Evolutionary conservation across 2,113 vertebrate genomes (phyloP).

Genomic region (Hemiscyllium ocellatum): DNA sequence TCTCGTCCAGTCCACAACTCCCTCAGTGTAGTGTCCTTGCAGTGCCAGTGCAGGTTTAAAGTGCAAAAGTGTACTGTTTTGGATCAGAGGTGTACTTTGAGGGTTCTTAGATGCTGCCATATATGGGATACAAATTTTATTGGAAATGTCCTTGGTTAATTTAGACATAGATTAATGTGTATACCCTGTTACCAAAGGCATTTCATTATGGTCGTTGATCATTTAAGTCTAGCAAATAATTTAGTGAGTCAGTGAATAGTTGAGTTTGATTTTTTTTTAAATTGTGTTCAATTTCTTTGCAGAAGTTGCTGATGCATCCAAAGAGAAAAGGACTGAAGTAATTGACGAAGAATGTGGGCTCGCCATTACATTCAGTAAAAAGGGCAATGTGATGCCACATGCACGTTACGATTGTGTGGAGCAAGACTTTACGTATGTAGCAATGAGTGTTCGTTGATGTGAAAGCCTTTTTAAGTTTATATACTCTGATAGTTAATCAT

Average conservation of each 20-base stretch:
- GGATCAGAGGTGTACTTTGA: no score
- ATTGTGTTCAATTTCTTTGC: neutral
- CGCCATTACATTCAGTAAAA: conserved; percentile 49
- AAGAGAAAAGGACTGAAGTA: conserved; percentile 36
- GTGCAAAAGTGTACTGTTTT: no score
- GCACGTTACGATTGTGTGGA: conserved; percentile 44
- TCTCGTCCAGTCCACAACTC: no score
- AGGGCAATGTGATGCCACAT: conserved; percentile 46
- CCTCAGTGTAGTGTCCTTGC: no score
- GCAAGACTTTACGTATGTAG: conserved; percentile 45
- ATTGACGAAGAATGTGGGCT: conserved; percentile 48
- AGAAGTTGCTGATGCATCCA: neutral
- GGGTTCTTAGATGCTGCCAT: no score
- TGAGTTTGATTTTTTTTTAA: conserved; percentile 41
- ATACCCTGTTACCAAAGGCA: neutral
- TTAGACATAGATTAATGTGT: neutral
- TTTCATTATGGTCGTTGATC: neutral
- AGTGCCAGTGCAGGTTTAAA: no score
- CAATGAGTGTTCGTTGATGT: fast-evolving
- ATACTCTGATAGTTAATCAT: neutral
- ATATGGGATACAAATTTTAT: no score
- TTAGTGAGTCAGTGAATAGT: fast-evolving
- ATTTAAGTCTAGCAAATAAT: neutral
- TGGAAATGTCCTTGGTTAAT: neutral
- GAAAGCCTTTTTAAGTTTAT: neutral